A percentile compares a stretch with the other conserved stretches of the same genome.
phyloP scores from a whole-genome alignment of 1,140 invertebrate genomes.

The Drosophila triauraria region DNA sequence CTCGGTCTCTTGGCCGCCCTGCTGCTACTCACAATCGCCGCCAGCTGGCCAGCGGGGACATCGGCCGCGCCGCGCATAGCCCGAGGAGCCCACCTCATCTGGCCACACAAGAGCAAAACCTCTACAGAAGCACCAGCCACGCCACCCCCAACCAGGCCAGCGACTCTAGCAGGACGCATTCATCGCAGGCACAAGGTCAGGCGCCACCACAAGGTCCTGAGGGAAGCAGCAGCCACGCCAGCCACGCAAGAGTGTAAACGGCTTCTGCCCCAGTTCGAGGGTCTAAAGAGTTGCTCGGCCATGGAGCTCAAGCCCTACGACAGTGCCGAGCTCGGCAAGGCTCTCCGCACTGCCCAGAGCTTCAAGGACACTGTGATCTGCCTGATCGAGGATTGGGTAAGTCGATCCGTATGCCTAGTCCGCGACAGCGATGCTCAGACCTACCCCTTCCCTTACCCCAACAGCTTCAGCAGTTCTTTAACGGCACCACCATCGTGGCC shows the following conservation, averaged over 20 bases:
- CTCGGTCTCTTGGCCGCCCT: constrained; percentile 35
- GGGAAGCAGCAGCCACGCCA: no score
- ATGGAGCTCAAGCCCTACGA: background rate
- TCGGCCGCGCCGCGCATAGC: constrained; percentile 38
- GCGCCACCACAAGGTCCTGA: background rate
- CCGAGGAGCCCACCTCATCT: constrained; percentile 38
- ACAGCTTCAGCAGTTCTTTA: constrained; percentile 3
- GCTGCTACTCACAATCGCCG: constrained; percentile 34
- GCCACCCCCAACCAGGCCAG: constrained; percentile 10
- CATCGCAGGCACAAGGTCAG: background rate
- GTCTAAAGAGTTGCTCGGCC: background rate
- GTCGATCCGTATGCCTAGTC: constrained; percentile 2
- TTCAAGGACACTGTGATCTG: constrained; percentile 18
- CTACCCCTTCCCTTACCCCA: no score
- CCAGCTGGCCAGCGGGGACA: constrained; percentile 16
- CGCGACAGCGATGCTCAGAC: background rate
- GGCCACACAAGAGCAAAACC: constrained; percentile 3
- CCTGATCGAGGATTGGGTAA: constrained; percentile 32
- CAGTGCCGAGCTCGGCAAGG: background rate
- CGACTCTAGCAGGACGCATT: no score
- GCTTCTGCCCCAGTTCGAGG: background rate
- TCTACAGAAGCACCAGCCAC: constrained; percentile 8
- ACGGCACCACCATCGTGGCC: background rate
- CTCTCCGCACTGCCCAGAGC: background rate
- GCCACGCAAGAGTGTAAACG: fast-evolving